Evolutionary conservation across 1,140 invertebrate genomes (phyloP), one percentile per base, ranked within the genome.

Genomic region (Drosophila watanabei): DNA sequence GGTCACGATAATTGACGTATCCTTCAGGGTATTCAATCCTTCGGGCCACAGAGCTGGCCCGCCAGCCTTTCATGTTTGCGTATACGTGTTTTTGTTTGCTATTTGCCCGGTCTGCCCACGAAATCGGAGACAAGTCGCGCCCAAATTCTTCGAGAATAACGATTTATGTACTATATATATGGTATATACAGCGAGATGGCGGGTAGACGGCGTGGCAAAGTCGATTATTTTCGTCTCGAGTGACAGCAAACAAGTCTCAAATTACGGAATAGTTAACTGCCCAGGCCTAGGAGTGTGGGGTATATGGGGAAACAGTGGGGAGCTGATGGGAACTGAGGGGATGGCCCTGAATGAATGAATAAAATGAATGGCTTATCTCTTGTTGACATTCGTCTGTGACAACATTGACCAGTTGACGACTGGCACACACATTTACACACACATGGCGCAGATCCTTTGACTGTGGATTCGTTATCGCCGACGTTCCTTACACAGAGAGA

Each of bases 311-410:
- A 51, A 16, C 46, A 10, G 14, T 2, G 13, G 5, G n/a, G 37
- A 46, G 13, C 39, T 16, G 46, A 49, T 24, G 9, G 30, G 43
- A 46, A n/a, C 39, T 13, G 16, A 14, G 70, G 33, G 45, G 57
- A 32, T 18, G 78, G 52, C 65, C 69, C 62, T 52, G 75, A 82
- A 80, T 79, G 82, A 90, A 89, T 89, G 86, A 85, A 89, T 90
- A 90, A 89, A 90, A 90, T 86, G 86, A 90, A 90, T 90, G 86
- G 86, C 86, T 90, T 90, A 90, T 90, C 86, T 90, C 88, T 90
- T 90, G 86, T 90, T 90, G 86, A 90, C 86, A 90, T 86, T 86
- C 86, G 86, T 90, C 86, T 90, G 86, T 80, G 82, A 86, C 86
- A 90, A 90, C 86, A 90, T 90, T 90, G 86, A 90, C 86, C 86